These are phyloP conservation scores for Cyprinodon diabolis DNA, from an alignment of 2,797 vertebrate genomes.

Conservation along the genomic window DNA sequence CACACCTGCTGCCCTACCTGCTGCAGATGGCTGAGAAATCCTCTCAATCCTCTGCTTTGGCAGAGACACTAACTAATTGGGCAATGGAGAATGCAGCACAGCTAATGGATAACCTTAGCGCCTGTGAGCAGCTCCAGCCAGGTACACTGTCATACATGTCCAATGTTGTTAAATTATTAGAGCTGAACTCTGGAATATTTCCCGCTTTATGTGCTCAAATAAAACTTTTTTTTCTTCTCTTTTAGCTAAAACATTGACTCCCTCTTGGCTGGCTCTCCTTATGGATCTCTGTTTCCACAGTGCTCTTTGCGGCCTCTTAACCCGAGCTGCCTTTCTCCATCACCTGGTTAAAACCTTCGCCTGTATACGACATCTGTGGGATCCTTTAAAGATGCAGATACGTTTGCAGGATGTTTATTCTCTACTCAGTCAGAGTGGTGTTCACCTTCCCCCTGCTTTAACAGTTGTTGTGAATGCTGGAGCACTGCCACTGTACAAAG, in stretches of 20 bases:
- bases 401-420: slow-evolving; percentile 55
- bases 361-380: slow-evolving; percentile 49
- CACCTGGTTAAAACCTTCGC: slow-evolving; percentile 58
- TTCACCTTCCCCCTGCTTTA: slow-evolving; percentile 68
- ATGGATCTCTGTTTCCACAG: slow-evolving; percentile 77
- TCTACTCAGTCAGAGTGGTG: slow-evolving; percentile 62
- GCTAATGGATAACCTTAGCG: slow-evolving; percentile 68
- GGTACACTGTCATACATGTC: slow-evolving; percentile 66
- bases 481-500: slow-evolving; percentile 29
- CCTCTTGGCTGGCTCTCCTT: slow-evolving; percentile 75
- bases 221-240: slow-evolving; percentile 17
- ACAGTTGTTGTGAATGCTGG: slow-evolving; percentile 49
- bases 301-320: slow-evolving; percentile 76
- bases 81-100: slow-evolving; percentile 42
- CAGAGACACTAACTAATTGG: slow-evolving; percentile 72
- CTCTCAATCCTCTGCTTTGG: slow-evolving; percentile 57
- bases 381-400: slow-evolving; percentile 54
- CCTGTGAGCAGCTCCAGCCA: slow-evolving; percentile 73
- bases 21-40: slow-evolving; percentile 76
- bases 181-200: neutral
- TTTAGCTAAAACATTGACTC: slow-evolving; percentile 59
- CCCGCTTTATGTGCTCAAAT: neutral
- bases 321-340: slow-evolving; percentile 72
- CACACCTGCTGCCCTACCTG: slow-evolving; percentile 81
- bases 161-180: neutral